Conservation (phyloP, 2,888 invertebrate genomes). For the Epirrita christyi region DNA sequence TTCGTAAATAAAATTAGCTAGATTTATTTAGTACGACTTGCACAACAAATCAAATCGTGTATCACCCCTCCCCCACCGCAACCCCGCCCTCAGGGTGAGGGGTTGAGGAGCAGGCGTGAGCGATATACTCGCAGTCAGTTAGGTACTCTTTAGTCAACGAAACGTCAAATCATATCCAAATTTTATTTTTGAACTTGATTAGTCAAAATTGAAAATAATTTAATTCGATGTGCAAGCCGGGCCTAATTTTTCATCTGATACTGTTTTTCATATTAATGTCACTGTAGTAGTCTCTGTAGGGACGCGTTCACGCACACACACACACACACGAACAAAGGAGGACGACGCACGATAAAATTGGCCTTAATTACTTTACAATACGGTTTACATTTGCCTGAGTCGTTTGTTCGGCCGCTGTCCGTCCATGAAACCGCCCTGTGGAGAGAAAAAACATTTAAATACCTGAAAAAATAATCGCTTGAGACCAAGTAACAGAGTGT, state of each 20-base stretch:
- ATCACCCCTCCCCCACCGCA: too few species aligned
- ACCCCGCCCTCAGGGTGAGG: too few species aligned
- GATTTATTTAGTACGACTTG: constrained; percentile 55
- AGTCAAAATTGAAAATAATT: too few species aligned
- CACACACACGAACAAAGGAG: constrained; percentile 73
- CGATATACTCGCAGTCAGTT: too few species aligned
- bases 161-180: too few species aligned
- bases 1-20: constrained; percentile 84
- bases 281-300: constrained; percentile 69
- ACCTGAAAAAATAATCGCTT: too few species aligned
- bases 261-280: constrained; percentile 49
- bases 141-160: too few species aligned
- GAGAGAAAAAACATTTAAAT: constrained; percentile 11
- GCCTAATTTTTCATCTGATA: constrained; percentile 32
- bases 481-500: too few species aligned
- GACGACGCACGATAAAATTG: constrained; percentile 58
- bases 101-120: too few species aligned
- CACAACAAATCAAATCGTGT: too few species aligned
- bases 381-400: constrained; percentile 73
- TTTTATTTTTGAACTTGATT: too few species aligned
- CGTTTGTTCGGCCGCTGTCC: constrained; percentile 82
- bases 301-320: constrained; percentile 53
- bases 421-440: constrained; percentile 79
- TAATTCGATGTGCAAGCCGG: too few species aligned
- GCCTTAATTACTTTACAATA: constrained; percentile 40